A percentile compares a stretch with the other conserved stretches of the same genome.
These are phyloP conservation scores for Seira ritae DNA, from an alignment of 2,888 invertebrate species.

Conservation along the genomic window DNA sequence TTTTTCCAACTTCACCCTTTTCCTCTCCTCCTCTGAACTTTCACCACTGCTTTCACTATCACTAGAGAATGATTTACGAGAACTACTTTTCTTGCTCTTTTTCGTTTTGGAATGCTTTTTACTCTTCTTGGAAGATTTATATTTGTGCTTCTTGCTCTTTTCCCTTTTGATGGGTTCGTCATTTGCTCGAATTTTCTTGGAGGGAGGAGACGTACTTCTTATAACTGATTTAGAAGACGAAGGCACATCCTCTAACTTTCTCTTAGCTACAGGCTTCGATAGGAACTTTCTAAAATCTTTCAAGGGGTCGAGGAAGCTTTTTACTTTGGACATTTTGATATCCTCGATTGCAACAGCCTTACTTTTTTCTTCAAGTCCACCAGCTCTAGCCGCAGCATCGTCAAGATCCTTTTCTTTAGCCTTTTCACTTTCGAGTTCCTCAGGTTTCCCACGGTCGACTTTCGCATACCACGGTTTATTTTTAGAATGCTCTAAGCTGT, in stretches of 20 bases:
- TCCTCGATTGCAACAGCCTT: slow-evolving; percentile 74
- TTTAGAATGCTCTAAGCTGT: slow-evolving; percentile 89
- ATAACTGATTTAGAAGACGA: neutral
- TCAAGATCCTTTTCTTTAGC: slow-evolving; percentile 54
- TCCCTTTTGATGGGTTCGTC: slow-evolving; percentile 70
- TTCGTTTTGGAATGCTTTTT: slow-evolving; percentile 74
- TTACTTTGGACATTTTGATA: slow-evolving; percentile 80
- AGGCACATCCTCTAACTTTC: slow-evolving; percentile 61
- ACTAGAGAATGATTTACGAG: slow-evolving; percentile 9
- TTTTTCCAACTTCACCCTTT: slow-evolving; percentile 79
- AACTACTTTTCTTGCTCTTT: slow-evolving; percentile 75
- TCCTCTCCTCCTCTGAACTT: slow-evolving; percentile 74
- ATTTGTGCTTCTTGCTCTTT: slow-evolving; percentile 74
- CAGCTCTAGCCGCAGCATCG: slow-evolving; percentile 27
- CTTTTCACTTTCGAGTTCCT: slow-evolving; percentile 50
- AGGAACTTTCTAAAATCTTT: slow-evolving; percentile 82
- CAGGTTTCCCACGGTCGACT: slow-evolving; percentile 70
- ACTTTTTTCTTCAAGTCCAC: slow-evolving; percentile 36
- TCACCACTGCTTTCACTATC: slow-evolving; percentile 66
- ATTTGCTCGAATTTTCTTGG: neutral
- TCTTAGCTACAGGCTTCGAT: slow-evolving; percentile 72
- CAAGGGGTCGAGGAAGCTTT: slow-evolving; percentile 84
- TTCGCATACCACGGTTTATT: slow-evolving; percentile 90
- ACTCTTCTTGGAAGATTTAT: slow-evolving; percentile 68
- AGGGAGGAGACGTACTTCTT: neutral